These are phyloP conservation scores for Piaya cayana DNA, from an alignment of 2,113 vertebrate species.

Conservation along the genomic window DNA sequence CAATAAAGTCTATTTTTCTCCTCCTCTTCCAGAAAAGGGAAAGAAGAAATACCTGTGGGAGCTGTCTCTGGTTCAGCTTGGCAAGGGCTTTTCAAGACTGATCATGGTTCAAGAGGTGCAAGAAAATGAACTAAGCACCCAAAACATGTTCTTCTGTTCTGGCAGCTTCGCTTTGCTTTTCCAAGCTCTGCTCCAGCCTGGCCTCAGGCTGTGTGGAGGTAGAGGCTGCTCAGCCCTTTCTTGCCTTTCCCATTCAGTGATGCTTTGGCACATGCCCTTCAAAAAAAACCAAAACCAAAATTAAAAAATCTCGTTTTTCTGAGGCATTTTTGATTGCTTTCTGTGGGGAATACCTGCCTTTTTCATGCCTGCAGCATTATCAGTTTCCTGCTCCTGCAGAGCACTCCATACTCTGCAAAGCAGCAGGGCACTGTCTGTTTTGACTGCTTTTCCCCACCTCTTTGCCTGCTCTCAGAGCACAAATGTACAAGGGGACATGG, in stretches of 20 bases:
- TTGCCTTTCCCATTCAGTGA: neutral
- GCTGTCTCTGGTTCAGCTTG: neutral
- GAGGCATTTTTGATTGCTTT: neutral
- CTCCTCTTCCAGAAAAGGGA: neutral
- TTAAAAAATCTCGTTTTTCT: neutral
- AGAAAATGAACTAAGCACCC: neutral
- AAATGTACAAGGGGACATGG: neutral
- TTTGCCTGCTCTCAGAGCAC: neutral
- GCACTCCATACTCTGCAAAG: accelerated
- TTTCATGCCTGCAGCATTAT: neutral
- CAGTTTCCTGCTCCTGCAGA: neutral
- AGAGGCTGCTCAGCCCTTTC: neutral
- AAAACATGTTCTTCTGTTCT: neutral
- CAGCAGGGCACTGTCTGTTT: neutral
- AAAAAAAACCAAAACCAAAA: neutral
- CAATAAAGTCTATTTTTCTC: no score
- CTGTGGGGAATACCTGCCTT: neutral
- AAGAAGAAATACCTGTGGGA: accelerated
- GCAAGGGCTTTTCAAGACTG: neutral
- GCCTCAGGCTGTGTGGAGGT: accelerated
- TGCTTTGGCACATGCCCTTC: neutral
- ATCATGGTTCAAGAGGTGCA: neutral
- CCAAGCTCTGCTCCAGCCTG: neutral
- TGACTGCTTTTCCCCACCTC: neutral
- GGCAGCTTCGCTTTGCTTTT: neutral